Base-by-base conservation (phyloP, 2,113 vertebrate genomes). In the Sceloporus tristichus region DNA sequence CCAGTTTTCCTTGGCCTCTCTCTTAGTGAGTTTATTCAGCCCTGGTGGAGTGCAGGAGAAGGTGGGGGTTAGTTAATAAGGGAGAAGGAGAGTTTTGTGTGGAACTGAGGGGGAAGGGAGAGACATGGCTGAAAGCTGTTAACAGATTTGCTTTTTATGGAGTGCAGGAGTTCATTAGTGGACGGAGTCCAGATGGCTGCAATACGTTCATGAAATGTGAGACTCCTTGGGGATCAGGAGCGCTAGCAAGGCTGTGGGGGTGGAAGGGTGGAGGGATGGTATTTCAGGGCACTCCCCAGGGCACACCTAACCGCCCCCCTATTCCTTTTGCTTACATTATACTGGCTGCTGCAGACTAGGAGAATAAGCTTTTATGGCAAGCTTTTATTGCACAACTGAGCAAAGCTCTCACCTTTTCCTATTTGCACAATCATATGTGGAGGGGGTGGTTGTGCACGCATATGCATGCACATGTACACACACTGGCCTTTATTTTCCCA, bases 131-230 rank as follows among this genome's bases (percentile, higher is more conserved):
- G 92, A 92, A 90, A 93, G 91, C 90, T 93, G 93, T 95, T 95
- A 95, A 95, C 95, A 95, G 95, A 95, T 95, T 95, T 95, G 89
- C 94, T 95, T 95, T 96, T 95, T 95, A 94, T 95, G 93, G 95
- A 96, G 95, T 95, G 95, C 84, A 9, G 95, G 94, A 96, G 94
- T 96, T 95, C 95, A 95, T 96, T 96, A 95, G 94, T 95, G 94
- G 95, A 96, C 93, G 94, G 91, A 94, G 93, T 95, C 96, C 95
- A 96, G 95, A 96, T 96, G 95, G 93, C 95, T 94, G 93, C 92
- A 93, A 94, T 94, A 95, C 94, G 93, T 94, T 94, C 88, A 91
- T 95, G 95, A 95, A 95, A 95, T 89, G 92, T 88, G 93, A 96
- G 93, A 93, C 95, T 94, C 95, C 93, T 86, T 23, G 0, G 59